Evolutionary conservation across 2,113 vertebrate genomes (phyloP).

Genomic region (Lepidothrix coronata): DNA sequence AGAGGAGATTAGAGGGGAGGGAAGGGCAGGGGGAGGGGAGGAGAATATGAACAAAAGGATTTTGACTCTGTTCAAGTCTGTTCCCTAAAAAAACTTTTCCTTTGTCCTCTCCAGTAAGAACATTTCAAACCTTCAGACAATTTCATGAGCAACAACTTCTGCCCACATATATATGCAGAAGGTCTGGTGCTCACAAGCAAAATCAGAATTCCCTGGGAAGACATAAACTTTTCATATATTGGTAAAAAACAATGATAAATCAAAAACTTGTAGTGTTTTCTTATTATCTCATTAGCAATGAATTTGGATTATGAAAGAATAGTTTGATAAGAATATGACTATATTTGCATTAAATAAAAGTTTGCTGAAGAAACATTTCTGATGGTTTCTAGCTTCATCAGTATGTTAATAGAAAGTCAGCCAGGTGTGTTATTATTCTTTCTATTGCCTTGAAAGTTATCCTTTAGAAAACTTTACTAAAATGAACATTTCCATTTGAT

Average conservation of each 20-base stretch:
- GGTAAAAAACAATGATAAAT: background rate
- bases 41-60: background rate
- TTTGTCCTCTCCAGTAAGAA: background rate
- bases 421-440: background rate
- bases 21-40: background rate
- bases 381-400: background rate
- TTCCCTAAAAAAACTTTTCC: background rate
- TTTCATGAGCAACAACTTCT: background rate
- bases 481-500: background rate
- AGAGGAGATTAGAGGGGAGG: background rate
- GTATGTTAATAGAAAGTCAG: slow-evolving; percentile 6
- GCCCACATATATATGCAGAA: background rate
- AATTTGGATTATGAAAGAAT: background rate
- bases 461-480: background rate
- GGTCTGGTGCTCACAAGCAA: background rate
- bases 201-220: background rate
- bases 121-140: background rate
- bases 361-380: background rate
- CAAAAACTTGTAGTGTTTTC: rapidly evolving
- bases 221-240: background rate
- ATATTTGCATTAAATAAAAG: background rate
- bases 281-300: background rate
- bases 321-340: background rate
- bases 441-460: background rate
- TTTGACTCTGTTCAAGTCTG: background rate